Evolutionary conservation across 2,797 vertebrate genomes (phyloP).

Genomic region (Anableps anableps): DNA sequence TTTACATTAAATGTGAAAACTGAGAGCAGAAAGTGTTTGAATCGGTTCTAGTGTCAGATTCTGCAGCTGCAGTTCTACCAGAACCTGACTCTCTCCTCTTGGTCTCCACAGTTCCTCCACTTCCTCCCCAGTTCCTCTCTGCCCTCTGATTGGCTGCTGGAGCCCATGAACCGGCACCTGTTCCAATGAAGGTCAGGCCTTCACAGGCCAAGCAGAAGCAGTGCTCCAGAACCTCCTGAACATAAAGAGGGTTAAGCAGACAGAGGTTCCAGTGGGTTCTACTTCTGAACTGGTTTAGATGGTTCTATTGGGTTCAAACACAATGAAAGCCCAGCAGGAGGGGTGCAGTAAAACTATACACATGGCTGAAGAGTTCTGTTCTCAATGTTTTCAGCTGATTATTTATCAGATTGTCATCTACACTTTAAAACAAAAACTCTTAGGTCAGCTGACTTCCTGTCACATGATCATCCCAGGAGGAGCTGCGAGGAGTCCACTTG

Average conservation of each 20-base stretch:
- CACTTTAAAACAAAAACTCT: not conserved
- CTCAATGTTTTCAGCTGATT: not conserved
- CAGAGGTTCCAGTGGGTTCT: no score
- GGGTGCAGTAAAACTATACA: not conserved
- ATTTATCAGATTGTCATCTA: not conserved
- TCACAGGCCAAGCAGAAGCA: not conserved
- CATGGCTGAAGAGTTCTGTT: not conserved
- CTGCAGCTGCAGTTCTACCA: constrained; percentile 13
- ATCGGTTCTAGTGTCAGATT: no score
- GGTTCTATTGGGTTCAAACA: not conserved
- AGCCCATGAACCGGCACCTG: not conserved
- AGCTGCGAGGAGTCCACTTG: not conserved
- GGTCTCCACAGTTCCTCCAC: constrained; percentile 24
- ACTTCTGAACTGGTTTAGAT: not conserved
- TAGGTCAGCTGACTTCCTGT: not conserved
- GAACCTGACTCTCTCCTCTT: constrained; percentile 17
- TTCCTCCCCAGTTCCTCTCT: constrained; percentile 3
- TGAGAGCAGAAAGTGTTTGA: not conserved
- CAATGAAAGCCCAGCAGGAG: not conserved
- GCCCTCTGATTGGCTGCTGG: not conserved
- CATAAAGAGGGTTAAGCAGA: no score
- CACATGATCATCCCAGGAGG: not conserved
- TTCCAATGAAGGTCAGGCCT: constrained; percentile 16
- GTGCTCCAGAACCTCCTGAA: no score
- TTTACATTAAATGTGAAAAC: not conserved